Base-by-base conservation (phyloP, 2,888 invertebrate species). In the Apotomis betuletana region DNA sequence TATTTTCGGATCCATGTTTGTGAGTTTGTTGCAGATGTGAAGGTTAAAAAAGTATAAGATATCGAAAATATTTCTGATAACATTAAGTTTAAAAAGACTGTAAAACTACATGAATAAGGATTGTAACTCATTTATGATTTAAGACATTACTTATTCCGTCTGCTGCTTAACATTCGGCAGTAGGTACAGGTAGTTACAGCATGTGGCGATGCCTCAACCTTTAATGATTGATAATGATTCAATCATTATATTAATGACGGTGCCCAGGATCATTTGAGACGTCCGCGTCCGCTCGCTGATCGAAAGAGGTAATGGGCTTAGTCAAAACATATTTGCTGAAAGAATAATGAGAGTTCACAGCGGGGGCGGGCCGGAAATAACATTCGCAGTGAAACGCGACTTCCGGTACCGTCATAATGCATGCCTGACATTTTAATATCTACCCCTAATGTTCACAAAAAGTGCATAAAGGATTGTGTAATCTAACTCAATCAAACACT, bases 241-340 rank as follows among this genome's bases (percentile, higher is more conserved):
- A 83, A 86, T 84, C 79, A 83, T 77, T 86, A 84, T 84, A 85
- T 85, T 85, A 83, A 83, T 80, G 77, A 70, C 76, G 77, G 77
- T 77, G 77, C 78, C 59, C 78, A 75, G 78, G 78, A 86, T 86
- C 83, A 81, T 86, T 86, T 85, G 81, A 80, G 82, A 81, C 83
- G 83, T 83, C 85, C 82, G 84, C 75, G 72, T 55, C 64, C 44
- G 55, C 64, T 65, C 54, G 73, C 70, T 55, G 67, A 75, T 72
- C 74, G 79, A 79, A 80, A 77, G 78, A 85, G 85, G 85, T 89
- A 88, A 90, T 88, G 85, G 88, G 81, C 87, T 78, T 77, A 90
- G 92, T 92, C 92, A 92, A 85, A 92, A 92, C 89, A 91, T 91
- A 89, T 90, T 92, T 91, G 90, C 91, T 86, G 88, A 87, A 87